A percentile compares a stretch with the other conserved stretches of the same genome.
Evolutionary conservation across 2,888 invertebrate species (phyloP).

Genomic region (Prostheceraeus crozeri): DNA sequence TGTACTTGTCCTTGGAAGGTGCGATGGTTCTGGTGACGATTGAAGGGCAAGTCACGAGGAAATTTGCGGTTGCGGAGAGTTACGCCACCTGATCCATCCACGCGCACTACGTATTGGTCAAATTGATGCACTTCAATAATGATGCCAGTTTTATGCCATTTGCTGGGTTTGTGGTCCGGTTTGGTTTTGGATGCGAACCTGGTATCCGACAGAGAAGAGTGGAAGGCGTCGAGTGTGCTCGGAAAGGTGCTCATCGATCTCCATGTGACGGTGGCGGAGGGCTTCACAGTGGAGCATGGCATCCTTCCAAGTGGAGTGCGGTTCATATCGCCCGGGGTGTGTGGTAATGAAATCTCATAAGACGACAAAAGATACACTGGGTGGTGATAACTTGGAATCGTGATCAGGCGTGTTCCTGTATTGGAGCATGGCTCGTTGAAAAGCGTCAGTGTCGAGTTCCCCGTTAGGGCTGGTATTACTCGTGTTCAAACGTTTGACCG

Average conservation of each 20-base stretch:
- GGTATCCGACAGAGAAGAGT: constrained; percentile 11
- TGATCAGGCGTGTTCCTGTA: constrained; percentile 12
- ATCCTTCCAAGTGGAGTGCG: too few relatives aligned
- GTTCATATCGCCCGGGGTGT: too few relatives aligned
- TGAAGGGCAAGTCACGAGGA: not conserved
- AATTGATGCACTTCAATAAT: constrained; percentile 19
- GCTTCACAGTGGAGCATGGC: too few relatives aligned
- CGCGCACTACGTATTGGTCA: constrained; percentile 21
- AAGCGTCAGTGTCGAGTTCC: constrained; percentile 29
- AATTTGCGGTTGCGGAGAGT: constrained; percentile 21
- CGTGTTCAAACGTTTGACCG: constrained; percentile 43
- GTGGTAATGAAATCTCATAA: constrained; percentile 31
- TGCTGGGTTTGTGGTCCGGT: constrained; percentile 7
- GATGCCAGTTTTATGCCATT: constrained; percentile 29
- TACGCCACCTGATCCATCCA: constrained; percentile 11
- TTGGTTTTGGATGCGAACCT: constrained; percentile 24
- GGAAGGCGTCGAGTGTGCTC: constrained; percentile 5
- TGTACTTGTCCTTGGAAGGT: too few relatives aligned
- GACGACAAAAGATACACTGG: constrained; percentile 24
- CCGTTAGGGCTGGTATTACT: constrained; percentile 42
- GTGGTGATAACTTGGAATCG: constrained; percentile 32
- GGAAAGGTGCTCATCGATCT: constrained; percentile 4
- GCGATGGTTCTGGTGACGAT: too few relatives aligned
- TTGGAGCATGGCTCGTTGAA: constrained; percentile 20
- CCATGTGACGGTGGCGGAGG: not conserved